Base-by-base conservation (phyloP, 2,797 vertebrate genomes). In the Gorsachius magnificus region DNA sequence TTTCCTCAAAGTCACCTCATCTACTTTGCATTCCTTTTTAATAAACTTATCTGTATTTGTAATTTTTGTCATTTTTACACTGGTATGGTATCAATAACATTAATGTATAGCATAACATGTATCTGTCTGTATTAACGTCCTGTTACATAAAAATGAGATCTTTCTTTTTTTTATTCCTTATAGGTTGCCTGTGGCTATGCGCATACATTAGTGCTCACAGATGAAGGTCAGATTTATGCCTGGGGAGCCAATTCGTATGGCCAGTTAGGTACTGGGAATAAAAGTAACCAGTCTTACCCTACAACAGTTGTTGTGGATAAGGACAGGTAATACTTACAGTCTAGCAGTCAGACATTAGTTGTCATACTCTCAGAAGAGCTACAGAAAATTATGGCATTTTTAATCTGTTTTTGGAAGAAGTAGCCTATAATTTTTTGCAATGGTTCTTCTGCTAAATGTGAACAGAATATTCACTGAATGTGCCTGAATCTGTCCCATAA, bases 181-280 rank as follows among this genome's bases (percentile, higher is more conserved):
- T 83, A 99, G 99, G 99, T 99, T 89, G 99, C 98, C 87, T 99
- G 99, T 98, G 99, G 99, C 96, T 99, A 99, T 31, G 99, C 99
- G 35, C 99, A 99, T 94, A 99, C 99, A 0, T 92, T 99, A 98
- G 99, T 99, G 41, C 98, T 99, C 43, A 99, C 99, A 74, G 99
- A 99, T 82, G 99, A 99, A 97, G 99, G 99, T 54, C 98, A 98
- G 85, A 97, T 99, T 95, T 99, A 99, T 86, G 98, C 99, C 80
- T 99, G 99, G 99, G 99, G 99, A 43, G 99, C 99, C 94, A 99
- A 99, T 98, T 99, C 99, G 1, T 99, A 99, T 3, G 99, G 99
- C 70, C 99, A 99, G 97, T 96, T 99, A 97, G 99, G 99, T 94
- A 99, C 99, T 26, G 99, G 99, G 85, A 99, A 99, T 97, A 99